A percentile compares a stretch with the other conserved stretches of the same genome.
These are phyloP conservation scores for Caradrina clavipalpis DNA, from an alignment of 2,888 invertebrate species.

Conservation along the genomic window DNA sequence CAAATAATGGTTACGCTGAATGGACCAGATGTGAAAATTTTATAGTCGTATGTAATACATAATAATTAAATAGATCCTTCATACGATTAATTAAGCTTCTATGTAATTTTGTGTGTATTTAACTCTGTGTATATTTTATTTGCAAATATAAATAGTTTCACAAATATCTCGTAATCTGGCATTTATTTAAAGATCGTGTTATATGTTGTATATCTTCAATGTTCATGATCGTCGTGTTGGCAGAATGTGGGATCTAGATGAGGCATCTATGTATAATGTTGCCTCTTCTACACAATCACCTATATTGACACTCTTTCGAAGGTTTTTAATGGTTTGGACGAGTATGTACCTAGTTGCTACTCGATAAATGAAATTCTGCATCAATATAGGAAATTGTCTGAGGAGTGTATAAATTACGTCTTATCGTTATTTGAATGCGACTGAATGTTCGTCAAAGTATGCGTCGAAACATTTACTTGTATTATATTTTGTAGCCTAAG, in stretches of 20 bases:
- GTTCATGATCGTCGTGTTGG: constrained; percentile 59
- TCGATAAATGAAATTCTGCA: constrained; percentile 24
- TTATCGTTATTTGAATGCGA: constrained; percentile 37
- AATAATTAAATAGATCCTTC: constrained; percentile 68
- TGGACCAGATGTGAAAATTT: constrained; percentile 64
- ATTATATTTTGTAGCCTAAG: constrained; percentile 60
- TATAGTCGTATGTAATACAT: constrained; percentile 64
- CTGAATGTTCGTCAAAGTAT: constrained; percentile 43
- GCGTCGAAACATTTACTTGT: constrained; percentile 62
- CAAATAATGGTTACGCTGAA: constrained; percentile 62
- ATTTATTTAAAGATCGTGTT: constrained; percentile 75
- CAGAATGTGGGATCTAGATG: constrained; percentile 49
- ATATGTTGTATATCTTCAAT: constrained; percentile 64
- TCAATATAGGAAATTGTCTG: constrained; percentile 50
- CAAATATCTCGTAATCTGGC: constrained; percentile 72
- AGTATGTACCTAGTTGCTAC: constrained; percentile 15
- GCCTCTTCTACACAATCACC: constrained; percentile 31
- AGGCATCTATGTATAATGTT: constrained; percentile 38
- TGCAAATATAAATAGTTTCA: constrained; percentile 63
- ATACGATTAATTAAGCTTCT: constrained; percentile 70
- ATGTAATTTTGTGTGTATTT: constrained; percentile 73
- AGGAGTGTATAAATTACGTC: constrained; percentile 19
- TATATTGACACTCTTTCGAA: constrained; percentile 36
- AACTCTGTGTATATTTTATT: constrained; percentile 71
- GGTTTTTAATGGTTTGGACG: constrained; percentile 20